Base-by-base conservation (phyloP, 2,113 vertebrate species). In the Syngnathus typhle region DNA sequence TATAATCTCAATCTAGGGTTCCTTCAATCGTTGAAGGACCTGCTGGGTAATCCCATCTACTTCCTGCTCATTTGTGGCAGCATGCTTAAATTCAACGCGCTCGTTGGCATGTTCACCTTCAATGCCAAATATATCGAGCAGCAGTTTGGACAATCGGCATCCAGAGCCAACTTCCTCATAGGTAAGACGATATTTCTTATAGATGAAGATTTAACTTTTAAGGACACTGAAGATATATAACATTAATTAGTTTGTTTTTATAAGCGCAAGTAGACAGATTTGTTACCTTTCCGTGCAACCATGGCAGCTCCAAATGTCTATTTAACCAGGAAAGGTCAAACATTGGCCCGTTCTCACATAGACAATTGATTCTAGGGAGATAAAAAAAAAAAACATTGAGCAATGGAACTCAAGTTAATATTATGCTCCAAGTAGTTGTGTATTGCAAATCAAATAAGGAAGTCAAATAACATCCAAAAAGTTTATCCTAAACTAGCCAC, bases 101-200 rank as follows among this genome's bases (percentile, higher is more conserved):
- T 93, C 51, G 85, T 95, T 15, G 96, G 94, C 39, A 70, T 83
- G 51, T 12, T 95, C 5, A 95, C 95, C 65, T 98, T 94, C 58
- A 60, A 92, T 72, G 87, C 94, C 72, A 98, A 99, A 83, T 98
- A 94, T 66, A 76, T 96, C 81, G 95, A 99, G 56, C 95, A 96
- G n/a, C 95, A 98, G 67, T 98, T 95, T 73, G 94, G 92, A 32
- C 85, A 90, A 60, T 89, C 94, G 21, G 73, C 92, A 55, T 92
- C 93, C 38, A 91, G 89, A 69, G 88, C 93, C 21, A 99, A 95
- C 84, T 90, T 96, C 82, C 68, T 95, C 10, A 88, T 94, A 68
- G 96, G 96, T 96, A 81, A 75, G 63, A 52, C 9, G 49, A 52
- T 9, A 21, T 21, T 47, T 47, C 44, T 47, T 47, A 1, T 16